Evolutionary conservation across 2,113 vertebrate genomes (phyloP).

Genomic region (Marmota monax): DNA sequence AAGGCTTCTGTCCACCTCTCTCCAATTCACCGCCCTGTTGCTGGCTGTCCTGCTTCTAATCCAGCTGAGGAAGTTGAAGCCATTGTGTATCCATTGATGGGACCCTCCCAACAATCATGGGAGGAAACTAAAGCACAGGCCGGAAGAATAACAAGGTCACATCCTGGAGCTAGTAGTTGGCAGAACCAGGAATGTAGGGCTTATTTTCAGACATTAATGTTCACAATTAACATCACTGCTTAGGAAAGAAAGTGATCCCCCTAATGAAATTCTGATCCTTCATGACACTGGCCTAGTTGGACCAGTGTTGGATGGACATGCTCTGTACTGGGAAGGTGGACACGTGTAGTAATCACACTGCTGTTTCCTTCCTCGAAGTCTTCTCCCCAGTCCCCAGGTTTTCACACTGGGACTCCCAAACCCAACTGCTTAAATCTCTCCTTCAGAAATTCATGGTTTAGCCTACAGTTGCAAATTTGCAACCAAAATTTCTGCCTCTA

Average conservation of each 20-base stretch:
- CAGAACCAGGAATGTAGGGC: not conserved
- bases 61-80: conserved; percentile 11
- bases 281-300: not conserved
- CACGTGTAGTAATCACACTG: rapidly evolving
- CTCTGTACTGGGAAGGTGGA: not conserved
- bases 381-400: not conserved
- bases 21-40: rapidly evolving
- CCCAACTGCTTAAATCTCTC: not conserved
- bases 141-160: not conserved
- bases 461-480: not conserved
- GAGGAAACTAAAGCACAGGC: not conserved
- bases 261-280: not conserved
- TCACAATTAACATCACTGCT: not conserved
- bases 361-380: rapidly evolving
- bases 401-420: not conserved
- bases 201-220: not conserved
- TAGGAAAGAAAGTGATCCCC: not conserved
- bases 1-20: not conserved
- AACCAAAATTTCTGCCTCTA: not conserved
- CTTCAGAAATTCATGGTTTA: not conserved
- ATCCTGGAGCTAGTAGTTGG: not conserved
- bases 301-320: not conserved
- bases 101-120: not conserved
- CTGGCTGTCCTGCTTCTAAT: not conserved
- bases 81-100: not conserved